Evolutionary conservation across 1,140 invertebrate genomes (phyloP).

Genomic region (Lepidurus apus): DNA sequence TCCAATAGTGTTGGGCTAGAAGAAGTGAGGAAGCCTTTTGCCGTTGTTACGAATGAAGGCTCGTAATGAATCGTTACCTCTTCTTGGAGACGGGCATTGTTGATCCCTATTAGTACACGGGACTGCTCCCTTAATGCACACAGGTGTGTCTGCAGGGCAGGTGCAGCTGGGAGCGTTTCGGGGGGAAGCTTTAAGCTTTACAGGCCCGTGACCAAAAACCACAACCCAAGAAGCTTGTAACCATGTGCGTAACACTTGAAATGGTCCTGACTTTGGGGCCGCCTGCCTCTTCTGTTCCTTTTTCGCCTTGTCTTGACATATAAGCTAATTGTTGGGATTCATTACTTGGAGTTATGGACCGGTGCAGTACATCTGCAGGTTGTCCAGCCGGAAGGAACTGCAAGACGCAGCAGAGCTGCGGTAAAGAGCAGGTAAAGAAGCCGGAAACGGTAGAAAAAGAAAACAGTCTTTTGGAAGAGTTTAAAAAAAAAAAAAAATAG

Average conservation of each 20-base stretch:
- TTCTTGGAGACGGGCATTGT: neutral
- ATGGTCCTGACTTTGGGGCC: too few relatives aligned
- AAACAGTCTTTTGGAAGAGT: neutral
- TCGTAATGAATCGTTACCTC: slow-evolving; percentile 1
- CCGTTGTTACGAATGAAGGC: neutral
- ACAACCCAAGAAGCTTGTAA: neutral
- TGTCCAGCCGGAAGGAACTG: neutral
- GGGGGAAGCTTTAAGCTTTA: slow-evolving; percentile 1
- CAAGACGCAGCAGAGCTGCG: too few relatives aligned
- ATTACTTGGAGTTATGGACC: slow-evolving; percentile 11
- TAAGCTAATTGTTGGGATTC: neutral
- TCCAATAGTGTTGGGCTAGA: neutral
- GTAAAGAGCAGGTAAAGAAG: too few relatives aligned
- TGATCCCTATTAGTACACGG: neutral
- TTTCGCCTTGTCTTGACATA: neutral
- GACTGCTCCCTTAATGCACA: neutral
- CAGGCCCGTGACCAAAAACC: neutral
- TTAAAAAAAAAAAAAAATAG: neutral
- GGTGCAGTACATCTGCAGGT: neutral
- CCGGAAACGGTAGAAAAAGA: too few relatives aligned
- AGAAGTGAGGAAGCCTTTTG: neutral
- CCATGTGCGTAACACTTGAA: slow-evolving; percentile 13
- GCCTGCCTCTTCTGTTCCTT: neutral
- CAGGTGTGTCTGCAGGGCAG: slow-evolving; percentile 4
- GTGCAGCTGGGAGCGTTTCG: neutral